Evolutionary conservation across 2,113 vertebrate genomes (phyloP).

Genomic region (Poeciliopsis turrubarensis): DNA sequence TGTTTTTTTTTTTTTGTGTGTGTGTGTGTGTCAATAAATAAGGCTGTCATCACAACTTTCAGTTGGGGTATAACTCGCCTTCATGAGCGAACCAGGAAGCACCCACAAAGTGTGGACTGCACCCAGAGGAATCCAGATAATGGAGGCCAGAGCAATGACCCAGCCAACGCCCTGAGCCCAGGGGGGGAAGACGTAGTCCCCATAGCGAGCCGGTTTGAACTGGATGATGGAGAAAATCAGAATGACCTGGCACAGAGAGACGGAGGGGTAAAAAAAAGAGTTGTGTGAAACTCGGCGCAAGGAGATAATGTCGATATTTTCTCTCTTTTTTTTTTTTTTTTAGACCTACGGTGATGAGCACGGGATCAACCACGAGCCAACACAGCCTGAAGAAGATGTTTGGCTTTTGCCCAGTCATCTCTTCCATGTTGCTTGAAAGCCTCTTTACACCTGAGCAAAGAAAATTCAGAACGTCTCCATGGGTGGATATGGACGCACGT

Average conservation of each 20-base stretch:
- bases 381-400: constrained; percentile 77
- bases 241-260: constrained; percentile 69
- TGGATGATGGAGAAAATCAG: constrained; percentile 79
- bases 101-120: constrained; percentile 78
- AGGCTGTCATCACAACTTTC: too few relatives aligned
- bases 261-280: not conserved
- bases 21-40: too few relatives aligned
- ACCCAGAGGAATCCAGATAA: constrained; percentile 83
- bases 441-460: constrained; percentile 68
- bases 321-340: not conserved
- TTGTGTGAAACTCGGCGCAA: not conserved
- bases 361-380: constrained; percentile 75
- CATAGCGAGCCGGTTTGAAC: constrained; percentile 81
- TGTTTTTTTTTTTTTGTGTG: too few relatives aligned
- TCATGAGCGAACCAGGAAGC: constrained; percentile 73
- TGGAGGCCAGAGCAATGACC: constrained; percentile 78
- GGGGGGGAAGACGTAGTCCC: constrained; percentile 73
- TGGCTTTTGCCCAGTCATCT: constrained; percentile 76
- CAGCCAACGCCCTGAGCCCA: constrained; percentile 83
- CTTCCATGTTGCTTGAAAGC: constrained; percentile 73
- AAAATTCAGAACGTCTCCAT: not conserved
- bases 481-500: not conserved
- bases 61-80: constrained; percentile 55
- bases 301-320: not conserved
- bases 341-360: constrained; percentile 70